Evolutionary conservation across 2,113 vertebrate genomes (phyloP).

Genomic region (Promerops cafer): DNA sequence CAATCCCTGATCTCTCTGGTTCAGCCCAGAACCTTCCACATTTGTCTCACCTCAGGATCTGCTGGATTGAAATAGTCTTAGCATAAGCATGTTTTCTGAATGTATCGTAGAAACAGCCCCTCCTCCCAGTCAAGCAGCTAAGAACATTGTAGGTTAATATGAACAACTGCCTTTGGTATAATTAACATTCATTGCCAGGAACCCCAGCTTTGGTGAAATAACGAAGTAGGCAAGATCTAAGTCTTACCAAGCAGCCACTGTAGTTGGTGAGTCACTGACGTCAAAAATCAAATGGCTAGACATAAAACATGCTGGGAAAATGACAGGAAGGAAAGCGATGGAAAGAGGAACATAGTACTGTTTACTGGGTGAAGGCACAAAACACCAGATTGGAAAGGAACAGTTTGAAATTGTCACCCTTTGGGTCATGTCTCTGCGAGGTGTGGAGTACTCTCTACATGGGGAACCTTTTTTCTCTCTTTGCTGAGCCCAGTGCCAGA

Average conservation of each 20-base stretch:
- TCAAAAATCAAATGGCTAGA: not conserved
- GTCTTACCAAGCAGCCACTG: not conserved
- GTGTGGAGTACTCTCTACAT: not conserved
- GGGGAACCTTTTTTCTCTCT: not conserved
- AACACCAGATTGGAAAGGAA: not conserved
- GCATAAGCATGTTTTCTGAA: not conserved
- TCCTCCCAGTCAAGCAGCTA: not conserved
- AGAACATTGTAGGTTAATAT: not conserved
- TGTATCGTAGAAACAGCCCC: not conserved
- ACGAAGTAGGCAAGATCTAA: not conserved
- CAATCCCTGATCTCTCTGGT: not conserved
- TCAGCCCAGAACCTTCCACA: not conserved
- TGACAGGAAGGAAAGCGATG: not conserved
- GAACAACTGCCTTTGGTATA: not conserved
- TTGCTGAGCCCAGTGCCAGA: rapidly evolving
- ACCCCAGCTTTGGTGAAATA: not conserved
- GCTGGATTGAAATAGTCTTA: not conserved
- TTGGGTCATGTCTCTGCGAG: not conserved
- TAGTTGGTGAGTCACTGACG: not conserved
- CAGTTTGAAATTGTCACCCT: not conserved
- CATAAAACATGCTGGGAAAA: not conserved
- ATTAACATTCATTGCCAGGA: not conserved
- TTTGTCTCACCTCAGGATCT: not conserved
- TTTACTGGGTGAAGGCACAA: not conserved
- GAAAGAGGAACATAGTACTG: not conserved